phyloP scores from a whole-genome alignment of 2,113 vertebrate genomes.

The Cephalopholis sonnerati region DNA sequence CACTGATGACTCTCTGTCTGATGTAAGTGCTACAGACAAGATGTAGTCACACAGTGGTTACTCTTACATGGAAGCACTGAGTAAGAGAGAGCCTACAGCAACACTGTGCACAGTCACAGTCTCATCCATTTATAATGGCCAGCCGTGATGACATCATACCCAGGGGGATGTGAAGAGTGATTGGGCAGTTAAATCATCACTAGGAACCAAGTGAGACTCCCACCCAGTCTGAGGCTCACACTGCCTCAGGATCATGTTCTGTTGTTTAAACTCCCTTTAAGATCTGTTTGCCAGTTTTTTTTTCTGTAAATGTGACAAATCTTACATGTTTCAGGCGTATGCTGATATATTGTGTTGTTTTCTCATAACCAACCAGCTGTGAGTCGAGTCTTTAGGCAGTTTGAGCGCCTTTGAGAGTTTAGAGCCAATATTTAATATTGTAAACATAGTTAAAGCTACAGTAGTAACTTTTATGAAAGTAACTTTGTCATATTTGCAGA shows the following conservation, averaged over 20 bases:
- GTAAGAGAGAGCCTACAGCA: constrained; percentile 53
- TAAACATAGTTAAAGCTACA: background rate
- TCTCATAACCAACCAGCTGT: background rate
- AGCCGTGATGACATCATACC: constrained; percentile 68
- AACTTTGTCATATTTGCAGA: too few relatives aligned
- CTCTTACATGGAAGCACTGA: constrained; percentile 58
- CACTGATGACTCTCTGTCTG: constrained; percentile 47
- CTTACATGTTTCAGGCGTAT: background rate
- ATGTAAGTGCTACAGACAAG: constrained; percentile 20
- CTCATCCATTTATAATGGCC: constrained; percentile 63
- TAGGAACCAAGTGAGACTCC: background rate
- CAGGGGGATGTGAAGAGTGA: constrained; percentile 48
- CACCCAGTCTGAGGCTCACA: background rate
- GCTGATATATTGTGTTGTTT: background rate
- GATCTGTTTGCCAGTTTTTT: background rate
- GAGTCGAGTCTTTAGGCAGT: background rate
- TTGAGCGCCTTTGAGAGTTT: background rate
- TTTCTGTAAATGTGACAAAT: background rate
- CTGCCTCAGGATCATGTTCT: constrained; percentile 6
- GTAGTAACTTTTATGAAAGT: too few relatives aligned
- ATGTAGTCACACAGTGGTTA: constrained; percentile 32
- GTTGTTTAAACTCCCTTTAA: background rate
- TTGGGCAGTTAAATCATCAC: constrained; percentile 50
- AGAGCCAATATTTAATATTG: background rate
- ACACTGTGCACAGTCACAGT: constrained; percentile 41